These are phyloP conservation scores for Operophtera brumata DNA, from an alignment of 2,888 invertebrate genomes.

Conservation along the genomic window DNA sequence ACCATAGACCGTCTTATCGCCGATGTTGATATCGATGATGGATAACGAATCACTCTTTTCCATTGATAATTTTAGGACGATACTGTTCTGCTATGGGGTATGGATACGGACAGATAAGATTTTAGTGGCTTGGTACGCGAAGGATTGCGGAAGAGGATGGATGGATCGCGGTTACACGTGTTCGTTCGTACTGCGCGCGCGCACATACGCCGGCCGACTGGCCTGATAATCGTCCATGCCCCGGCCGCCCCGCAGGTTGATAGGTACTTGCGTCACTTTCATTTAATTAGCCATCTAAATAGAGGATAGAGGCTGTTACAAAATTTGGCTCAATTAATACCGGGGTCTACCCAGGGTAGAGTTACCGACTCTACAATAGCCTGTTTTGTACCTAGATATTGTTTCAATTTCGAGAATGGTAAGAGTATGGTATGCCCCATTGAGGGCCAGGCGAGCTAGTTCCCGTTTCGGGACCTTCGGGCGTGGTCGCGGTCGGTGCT, in stretches of 20 bases:
- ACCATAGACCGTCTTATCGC: constrained; percentile 48
- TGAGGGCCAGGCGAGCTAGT: no score
- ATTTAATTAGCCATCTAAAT: constrained; percentile 29
- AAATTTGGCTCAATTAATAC: constrained; percentile 35
- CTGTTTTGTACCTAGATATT: neutral
- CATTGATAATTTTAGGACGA: constrained; percentile 38
- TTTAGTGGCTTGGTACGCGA: constrained; percentile 13
- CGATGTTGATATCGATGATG: constrained; percentile 63
- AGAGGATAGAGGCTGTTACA: constrained; percentile 12
- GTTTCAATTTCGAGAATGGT: neutral
- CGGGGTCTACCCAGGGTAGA: constrained; percentile 4
- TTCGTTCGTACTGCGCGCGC: constrained; percentile 56
- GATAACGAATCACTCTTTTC: constrained; percentile 64
- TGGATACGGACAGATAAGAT: constrained; percentile 1
- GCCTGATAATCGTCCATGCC: no score
- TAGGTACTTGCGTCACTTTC: constrained; percentile 46
- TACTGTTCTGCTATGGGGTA: constrained; percentile 1
- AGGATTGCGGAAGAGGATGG: constrained; percentile 23
- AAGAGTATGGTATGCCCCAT: no score
- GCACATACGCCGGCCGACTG: constrained; percentile 43
- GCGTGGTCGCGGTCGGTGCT: no score
- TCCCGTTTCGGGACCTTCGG: no score
- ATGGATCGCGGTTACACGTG: constrained; percentile 36
- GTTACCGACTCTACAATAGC: constrained; percentile 9
- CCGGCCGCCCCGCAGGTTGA: constrained; percentile 15